Conservation (phyloP, 2,797 vertebrate species). For the Gadopsis marmoratus region DNA sequence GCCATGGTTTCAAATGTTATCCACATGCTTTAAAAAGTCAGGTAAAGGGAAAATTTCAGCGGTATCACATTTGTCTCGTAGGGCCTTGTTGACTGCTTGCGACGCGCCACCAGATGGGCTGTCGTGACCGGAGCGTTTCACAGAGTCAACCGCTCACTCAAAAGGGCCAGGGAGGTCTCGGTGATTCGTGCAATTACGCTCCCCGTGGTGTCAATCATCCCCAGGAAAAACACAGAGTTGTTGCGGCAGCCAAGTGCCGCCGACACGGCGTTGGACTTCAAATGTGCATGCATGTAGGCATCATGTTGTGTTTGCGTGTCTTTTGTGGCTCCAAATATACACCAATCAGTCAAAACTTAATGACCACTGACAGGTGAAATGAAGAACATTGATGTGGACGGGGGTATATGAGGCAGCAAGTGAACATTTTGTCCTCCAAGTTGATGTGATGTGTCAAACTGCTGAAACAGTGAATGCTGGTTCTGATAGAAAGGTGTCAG, state of each 20-base stretch:
- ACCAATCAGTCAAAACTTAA: no score
- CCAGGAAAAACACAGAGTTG: constrained; percentile 28
- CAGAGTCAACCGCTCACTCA: constrained; percentile 65
- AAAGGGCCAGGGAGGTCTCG: constrained; percentile 62
- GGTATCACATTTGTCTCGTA: constrained; percentile 62
- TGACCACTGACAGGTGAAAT: no score
- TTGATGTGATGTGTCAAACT: no score
- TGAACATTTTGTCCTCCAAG: no score
- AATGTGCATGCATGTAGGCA: background rate
- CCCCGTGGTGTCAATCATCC: constrained; percentile 73
- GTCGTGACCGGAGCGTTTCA: constrained; percentile 74
- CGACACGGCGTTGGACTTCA: background rate
- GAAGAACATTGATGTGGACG: no score
- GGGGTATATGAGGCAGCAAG: no score
- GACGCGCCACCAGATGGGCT: constrained; percentile 74
- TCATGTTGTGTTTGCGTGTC: constrained; percentile 33
- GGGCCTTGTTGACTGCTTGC: constrained; percentile 72
- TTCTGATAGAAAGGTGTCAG: no score
- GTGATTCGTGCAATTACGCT: constrained; percentile 70
- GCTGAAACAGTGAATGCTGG: no score
- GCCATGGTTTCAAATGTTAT: no score
- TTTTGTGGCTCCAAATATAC: no score
- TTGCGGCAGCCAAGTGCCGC: constrained; percentile 1
- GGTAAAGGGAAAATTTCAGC: no score
- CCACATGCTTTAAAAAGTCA: no score